phyloP scores from a whole-genome alignment of 2,888 invertebrate genomes.

The Sialis fuliginosa region DNA sequence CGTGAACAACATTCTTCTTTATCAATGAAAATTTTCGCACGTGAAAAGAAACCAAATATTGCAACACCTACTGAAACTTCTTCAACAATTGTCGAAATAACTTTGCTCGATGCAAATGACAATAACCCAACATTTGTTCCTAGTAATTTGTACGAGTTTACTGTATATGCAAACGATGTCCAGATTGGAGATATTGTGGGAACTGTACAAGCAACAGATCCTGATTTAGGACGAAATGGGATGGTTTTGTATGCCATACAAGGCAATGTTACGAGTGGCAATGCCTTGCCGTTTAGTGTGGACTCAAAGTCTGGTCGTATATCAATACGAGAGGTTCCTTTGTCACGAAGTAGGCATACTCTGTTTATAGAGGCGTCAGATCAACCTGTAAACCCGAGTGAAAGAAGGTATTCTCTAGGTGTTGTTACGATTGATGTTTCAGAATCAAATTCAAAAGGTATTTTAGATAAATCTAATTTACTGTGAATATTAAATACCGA shows the following conservation, averaged over 20 bases:
- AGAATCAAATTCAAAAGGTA: constrained; percentile 31
- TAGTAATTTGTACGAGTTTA: constrained; percentile 66
- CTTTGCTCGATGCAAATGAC: constrained; percentile 76
- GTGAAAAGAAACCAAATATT: constrained; percentile 58
- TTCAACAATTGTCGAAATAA: constrained; percentile 61
- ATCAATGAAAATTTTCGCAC: constrained; percentile 58
- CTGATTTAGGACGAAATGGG: constrained; percentile 62
- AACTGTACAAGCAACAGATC: constrained; percentile 64
- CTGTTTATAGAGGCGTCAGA: constrained; percentile 72
- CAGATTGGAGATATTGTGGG: constrained; percentile 57
- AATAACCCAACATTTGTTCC: constrained; percentile 77
- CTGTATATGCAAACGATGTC: constrained; percentile 43
- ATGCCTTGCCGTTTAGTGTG: constrained; percentile 49
- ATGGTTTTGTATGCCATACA: constrained; percentile 57
- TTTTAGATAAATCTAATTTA: constrained; percentile 11
- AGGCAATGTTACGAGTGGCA: constrained; percentile 43
- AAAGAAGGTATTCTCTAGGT: constrained; percentile 61
- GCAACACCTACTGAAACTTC: constrained; percentile 29
- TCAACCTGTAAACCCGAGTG: constrained; percentile 67
- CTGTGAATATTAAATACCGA: neutral
- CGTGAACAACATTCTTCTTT: constrained; percentile 58
- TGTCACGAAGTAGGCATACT: constrained; percentile 55
- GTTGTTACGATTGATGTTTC: constrained; percentile 69
- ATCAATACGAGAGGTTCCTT: constrained; percentile 39
- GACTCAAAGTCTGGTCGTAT: constrained; percentile 54